Conservation (phyloP, 1,140 invertebrate species). For the Drosophila jambulina region DNA sequence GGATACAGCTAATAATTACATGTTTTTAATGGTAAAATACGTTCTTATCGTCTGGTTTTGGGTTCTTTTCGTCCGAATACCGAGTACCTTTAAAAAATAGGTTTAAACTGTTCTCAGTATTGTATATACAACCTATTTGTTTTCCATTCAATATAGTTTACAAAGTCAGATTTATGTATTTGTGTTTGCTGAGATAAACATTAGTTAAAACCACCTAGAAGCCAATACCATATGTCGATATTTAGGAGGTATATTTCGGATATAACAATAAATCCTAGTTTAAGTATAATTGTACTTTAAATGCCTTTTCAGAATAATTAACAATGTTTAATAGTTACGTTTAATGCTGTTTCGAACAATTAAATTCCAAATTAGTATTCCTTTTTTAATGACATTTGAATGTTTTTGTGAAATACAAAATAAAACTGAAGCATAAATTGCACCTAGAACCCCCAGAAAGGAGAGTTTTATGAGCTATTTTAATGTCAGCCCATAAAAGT, state of each 20-base stretch:
- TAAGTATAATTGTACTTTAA: neutral
- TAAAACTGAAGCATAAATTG: neutral
- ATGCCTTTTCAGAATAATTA: neutral
- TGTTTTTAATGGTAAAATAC: neutral
- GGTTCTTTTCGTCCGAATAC: neutral
- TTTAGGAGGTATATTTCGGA: conserved; percentile 14
- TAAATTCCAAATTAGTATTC: neutral
- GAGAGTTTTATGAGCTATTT: neutral
- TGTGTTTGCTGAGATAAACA: neutral
- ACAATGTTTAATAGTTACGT: neutral
- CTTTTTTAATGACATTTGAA: neutral
- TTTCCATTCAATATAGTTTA: neutral
- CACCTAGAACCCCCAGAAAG: too few species aligned
- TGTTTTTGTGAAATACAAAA: neutral
- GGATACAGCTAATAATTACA: conserved; percentile 10
- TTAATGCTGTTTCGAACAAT: conserved; percentile 1
- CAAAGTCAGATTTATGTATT: neutral
- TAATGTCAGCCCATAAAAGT: conserved; percentile 1
- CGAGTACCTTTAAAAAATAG: neutral
- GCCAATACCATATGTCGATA: neutral
- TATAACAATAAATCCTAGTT: neutral
- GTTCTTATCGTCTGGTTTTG: neutral
- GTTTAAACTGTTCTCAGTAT: too few species aligned
- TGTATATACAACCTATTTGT: too few species aligned
- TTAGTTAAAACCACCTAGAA: neutral